Evolutionary conservation across 2,797 vertebrate species (phyloP), one percentile per base, ranked within the genome.

Genomic region (Sebastes flavidus): DNA sequence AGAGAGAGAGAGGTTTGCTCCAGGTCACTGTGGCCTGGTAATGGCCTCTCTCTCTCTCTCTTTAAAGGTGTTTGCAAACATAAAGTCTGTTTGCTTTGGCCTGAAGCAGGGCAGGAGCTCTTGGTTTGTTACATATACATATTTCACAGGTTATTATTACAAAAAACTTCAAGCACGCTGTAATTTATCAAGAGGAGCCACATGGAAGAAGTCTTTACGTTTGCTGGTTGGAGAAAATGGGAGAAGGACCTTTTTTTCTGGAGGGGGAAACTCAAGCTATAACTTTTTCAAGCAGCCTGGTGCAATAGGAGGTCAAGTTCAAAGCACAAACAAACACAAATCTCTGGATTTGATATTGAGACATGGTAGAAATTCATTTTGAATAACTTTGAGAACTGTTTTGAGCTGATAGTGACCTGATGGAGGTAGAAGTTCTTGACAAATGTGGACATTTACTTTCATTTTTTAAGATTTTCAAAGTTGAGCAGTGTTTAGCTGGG

Each of bases 131-230:
- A 63, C 72, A 81, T 91, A 83, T 90, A 81, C 87, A 82, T 86
- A 88, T 88, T 86, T 80, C 82, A 83, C 81, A 74, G 87, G 84
- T 89, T 90, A 77, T 78, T 87, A 84, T 85, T 79, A 82, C 61
- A 46, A 60, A 83, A 52, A 87, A 80, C 78, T 75, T 84, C 20
- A 42, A 83, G 75, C 84, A 66, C 16, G 69, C 82, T 82, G 68
- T 86, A 89, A 91, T 91, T 91, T 93, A 92, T 93, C 90, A 92
- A 86, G 84, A 80, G 78, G 42, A 54, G 70, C 86, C 91, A 92
- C 83, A 85, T 83, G 91, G 91, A 80, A 42, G 72, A 71, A 56
- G 72, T 16, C 7, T 59, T 78, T 80, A 55, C n/a, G 8, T 71
- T 79, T 42, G 59, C 13, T 49, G 79, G 25, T 71, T 14, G 13